Conservation (phyloP, 2,113 vertebrate genomes). For the Prinia subflava region DNA sequence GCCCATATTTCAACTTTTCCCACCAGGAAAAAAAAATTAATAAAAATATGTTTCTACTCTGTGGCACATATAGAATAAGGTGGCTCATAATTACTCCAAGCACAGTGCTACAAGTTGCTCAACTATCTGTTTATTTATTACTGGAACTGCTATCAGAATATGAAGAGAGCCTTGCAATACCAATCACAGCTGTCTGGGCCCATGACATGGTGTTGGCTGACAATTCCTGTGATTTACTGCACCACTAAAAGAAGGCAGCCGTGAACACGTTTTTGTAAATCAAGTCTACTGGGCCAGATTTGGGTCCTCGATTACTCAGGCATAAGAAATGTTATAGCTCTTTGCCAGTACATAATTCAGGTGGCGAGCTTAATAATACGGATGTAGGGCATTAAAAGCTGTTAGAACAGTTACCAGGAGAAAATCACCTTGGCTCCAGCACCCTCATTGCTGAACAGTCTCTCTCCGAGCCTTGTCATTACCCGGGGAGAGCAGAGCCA, state of each 20-base stretch:
- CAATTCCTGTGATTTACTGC: not conserved
- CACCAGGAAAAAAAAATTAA: not conserved
- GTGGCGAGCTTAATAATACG: not conserved
- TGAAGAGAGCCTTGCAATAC: not conserved
- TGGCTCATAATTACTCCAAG: not conserved
- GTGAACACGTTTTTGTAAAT: not conserved
- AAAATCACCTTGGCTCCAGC: not conserved
- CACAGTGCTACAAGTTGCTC: not conserved
- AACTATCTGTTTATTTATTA: not conserved
- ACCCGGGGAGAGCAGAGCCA: not conserved
- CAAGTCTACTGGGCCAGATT: not conserved
- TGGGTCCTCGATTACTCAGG: not conserved
- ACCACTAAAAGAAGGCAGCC: not conserved
- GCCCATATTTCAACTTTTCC: not conserved
- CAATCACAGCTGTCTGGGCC: not conserved
- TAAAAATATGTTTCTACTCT: not conserved
- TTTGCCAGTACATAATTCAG: not conserved
- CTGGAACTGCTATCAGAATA: not conserved
- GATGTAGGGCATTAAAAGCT: not conserved
- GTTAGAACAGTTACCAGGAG: not conserved
- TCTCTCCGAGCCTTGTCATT: not conserved
- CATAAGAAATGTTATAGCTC: not conserved
- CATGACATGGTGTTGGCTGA: not conserved
- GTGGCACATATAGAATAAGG: not conserved
- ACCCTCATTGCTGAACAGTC: accelerated